Evolutionary conservation across 1,140 invertebrate genomes (phyloP), one percentile per base, ranked within the genome.

Genomic region (Apis mellifera): DNA sequence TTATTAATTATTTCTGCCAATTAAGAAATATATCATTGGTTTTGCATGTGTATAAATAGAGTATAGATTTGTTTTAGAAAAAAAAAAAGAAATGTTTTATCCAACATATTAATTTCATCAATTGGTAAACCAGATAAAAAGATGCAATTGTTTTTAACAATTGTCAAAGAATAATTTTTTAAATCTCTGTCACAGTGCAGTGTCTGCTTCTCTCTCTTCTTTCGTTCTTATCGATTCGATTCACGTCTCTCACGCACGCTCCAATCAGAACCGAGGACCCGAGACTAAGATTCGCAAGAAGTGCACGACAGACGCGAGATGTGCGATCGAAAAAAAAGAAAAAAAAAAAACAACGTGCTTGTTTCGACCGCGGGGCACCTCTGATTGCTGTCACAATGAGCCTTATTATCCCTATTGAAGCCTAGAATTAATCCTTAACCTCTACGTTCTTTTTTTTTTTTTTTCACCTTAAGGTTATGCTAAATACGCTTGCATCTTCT

Each of bases 381-480:
- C 86, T 93, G 92, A 93, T 93, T 93, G 92, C 89, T 93, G 91
- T 93, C 92, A 92, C 92, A 93, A 93, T 93, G 92, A 93, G 92
- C 91, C 32, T 93, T 92, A 92, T 87, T 89, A 87, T 81, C 84
- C 59, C 88, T 90, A 84, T 42, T 78, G 72, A 88, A 88, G 70
- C 84, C 32, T 84, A 85, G 74, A 83, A 79, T 42, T 76, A 84
- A 78, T 66, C 57, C 82, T 87, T 92, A 90, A 83, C 75, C 81
- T 68, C 88, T 90, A 90, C 78, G 74, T 66, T 73, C 8, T 42
- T 55, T 32, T 55, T 26, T 73, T 42, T 42, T 55, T 32, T 55
- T 26, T 62, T 26, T 70, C 77, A 76, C 78, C 48, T 89, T 87
- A 91, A 87, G 62, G 64, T 84, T 87, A 89, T 73, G 76, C 86